Evolutionary conservation across 2,797 vertebrate species (phyloP).

Genomic region (Austrolebias charrua): DNA sequence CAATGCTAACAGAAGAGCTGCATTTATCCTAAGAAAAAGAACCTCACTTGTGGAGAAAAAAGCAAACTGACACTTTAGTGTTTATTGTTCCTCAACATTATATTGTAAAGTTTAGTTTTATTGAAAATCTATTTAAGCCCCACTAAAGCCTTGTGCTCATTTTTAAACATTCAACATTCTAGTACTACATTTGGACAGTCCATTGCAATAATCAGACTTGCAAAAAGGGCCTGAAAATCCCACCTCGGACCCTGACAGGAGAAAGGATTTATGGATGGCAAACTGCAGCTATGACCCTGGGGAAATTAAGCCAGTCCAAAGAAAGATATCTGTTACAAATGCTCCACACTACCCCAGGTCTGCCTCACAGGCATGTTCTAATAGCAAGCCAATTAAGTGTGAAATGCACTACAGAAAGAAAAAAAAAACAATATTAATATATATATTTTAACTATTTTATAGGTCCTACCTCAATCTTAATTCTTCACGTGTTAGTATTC

Average conservation of each 20-base stretch:
- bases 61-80: conserved; percentile 1
- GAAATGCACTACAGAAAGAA: conserved; percentile 53
- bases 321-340: conserved; percentile 54
- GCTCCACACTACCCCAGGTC: conserved; percentile 42
- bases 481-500: conserved; percentile 47
- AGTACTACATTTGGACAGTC: conserved; percentile 37
- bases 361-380: conserved; percentile 47
- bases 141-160: conserved; percentile 23
- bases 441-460: conserved; percentile 32
- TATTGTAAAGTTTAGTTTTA: conserved; percentile 32
- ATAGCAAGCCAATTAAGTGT: conserved; percentile 67
- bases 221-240: conserved; percentile 44
- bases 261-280: conserved; percentile 56
- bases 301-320: conserved; percentile 73
- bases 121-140: conserved; percentile 22
- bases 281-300: conserved; percentile 56
- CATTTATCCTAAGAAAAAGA: background rate
- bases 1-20: background rate
- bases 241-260: conserved; percentile 29
- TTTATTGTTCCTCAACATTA: conserved; percentile 27
- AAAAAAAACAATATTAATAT: conserved; percentile 37
- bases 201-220: conserved; percentile 42
- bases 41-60: conserved; percentile 4
- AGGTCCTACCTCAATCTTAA: conserved; percentile 24
- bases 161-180: conserved; percentile 36